phyloP scores from a whole-genome alignment of 2,888 invertebrate species.

The Orthosia incerta region DNA sequence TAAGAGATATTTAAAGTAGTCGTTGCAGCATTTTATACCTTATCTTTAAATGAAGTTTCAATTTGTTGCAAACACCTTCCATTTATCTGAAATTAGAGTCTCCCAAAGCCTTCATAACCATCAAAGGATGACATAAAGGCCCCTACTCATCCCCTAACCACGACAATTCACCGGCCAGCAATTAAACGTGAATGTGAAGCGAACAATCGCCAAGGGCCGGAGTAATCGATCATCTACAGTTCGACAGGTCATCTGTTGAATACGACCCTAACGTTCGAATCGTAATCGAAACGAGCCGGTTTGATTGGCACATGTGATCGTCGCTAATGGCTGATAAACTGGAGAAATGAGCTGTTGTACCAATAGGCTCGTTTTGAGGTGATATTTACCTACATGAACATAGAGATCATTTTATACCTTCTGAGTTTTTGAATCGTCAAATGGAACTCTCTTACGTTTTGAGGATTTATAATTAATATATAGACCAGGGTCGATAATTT shows the following conservation, averaged over 20 bases:
- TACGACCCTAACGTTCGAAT: conserved; percentile 57
- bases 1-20: too few species aligned
- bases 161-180: conserved; percentile 52
- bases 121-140: conserved; percentile 2
- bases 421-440: background rate
- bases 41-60: background rate
- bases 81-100: background rate
- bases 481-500: too few species aligned
- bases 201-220: conserved; percentile 62
- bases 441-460: background rate
- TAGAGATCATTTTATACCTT: background rate
- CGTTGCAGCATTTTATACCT: background rate
- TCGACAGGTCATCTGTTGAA: conserved; percentile 68
- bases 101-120: background rate
- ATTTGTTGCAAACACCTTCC: background rate
- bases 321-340: conserved; percentile 57
- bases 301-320: conserved; percentile 64
- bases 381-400: background rate
- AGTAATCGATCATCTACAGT: conserved; percentile 64
- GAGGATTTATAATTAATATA: too few species aligned
- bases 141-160: conserved; percentile 13
- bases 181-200: conserved; percentile 68
- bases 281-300: conserved; percentile 61
- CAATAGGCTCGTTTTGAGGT: background rate
- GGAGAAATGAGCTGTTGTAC: conserved; percentile 27